These are phyloP conservation scores for Dicrurus megarhynchus DNA, from an alignment of 2,113 vertebrate genomes.

Conservation along the genomic window DNA sequence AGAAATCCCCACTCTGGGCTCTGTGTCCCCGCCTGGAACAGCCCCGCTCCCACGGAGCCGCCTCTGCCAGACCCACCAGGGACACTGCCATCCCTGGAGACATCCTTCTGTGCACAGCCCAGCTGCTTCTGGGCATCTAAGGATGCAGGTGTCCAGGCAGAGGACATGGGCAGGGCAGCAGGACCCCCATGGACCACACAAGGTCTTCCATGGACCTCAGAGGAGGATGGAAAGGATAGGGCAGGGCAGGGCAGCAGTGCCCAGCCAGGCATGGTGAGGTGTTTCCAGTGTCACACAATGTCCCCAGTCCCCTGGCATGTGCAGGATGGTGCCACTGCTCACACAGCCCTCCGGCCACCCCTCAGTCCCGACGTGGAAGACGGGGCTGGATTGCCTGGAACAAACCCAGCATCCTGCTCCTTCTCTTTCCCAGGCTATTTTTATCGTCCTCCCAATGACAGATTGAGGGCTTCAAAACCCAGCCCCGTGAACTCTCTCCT, in stretches of 20 bases:
- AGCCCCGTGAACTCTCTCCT: constrained; percentile 35
- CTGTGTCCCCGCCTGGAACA: not conserved
- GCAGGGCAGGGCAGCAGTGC: not conserved
- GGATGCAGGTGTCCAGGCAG: fast-evolving
- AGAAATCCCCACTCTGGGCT: not conserved
- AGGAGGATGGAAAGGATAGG: not conserved
- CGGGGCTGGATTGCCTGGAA: not conserved
- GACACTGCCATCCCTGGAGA: fast-evolving
- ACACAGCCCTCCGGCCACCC: not conserved
- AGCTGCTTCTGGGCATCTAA: fast-evolving
- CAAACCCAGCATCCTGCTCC: not conserved
- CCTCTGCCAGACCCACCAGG: not conserved
- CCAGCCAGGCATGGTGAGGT: not conserved
- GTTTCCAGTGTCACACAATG: fast-evolving
- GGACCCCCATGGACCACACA: fast-evolving
- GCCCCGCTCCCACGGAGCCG: not conserved
- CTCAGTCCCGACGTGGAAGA: fast-evolving
- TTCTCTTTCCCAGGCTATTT: constrained; percentile 13
- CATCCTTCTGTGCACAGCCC: fast-evolving
- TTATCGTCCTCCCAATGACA: constrained; percentile 18
- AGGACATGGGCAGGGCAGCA: not conserved
- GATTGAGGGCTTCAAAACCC: constrained; percentile 37
- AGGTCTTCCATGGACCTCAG: not conserved
- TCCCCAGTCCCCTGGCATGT: not conserved
- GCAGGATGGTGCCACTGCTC: not conserved